These are phyloP conservation scores for Drosophila tristis DNA, from an alignment of 1,140 invertebrate genomes.

Conservation along the genomic window DNA sequence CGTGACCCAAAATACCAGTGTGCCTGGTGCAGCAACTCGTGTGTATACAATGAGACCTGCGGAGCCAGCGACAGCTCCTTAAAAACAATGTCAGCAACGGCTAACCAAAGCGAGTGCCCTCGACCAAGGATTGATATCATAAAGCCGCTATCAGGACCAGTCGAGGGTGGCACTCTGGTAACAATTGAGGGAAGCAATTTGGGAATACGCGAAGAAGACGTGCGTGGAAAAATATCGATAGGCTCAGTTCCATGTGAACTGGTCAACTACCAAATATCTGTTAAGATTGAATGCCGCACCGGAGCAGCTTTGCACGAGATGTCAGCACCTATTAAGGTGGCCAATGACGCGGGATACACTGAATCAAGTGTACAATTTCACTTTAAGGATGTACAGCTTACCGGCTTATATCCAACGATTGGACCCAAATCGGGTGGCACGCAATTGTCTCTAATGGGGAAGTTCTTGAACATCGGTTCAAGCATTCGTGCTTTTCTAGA, in stretches of 20 bases:
- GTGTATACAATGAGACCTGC: slow-evolving; percentile 94
- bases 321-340: slow-evolving; percentile 93
- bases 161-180: slow-evolving; percentile 97
- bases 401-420: slow-evolving; percentile 91
- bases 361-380: slow-evolving; percentile 95
- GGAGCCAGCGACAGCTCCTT: slow-evolving; percentile 1
- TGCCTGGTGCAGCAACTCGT: slow-evolving; percentile 95
- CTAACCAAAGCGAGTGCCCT: slow-evolving; percentile 92
- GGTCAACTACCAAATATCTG: slow-evolving; percentile 95
- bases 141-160: slow-evolving; percentile 95
- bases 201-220: slow-evolving; percentile 95
- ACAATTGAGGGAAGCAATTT: slow-evolving; percentile 98
- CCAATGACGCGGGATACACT: slow-evolving; percentile 94
- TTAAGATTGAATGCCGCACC: slow-evolving; percentile 94
- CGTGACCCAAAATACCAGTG: slow-evolving; percentile 94
- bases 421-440: slow-evolving; percentile 98
- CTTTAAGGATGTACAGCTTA: slow-evolving; percentile 94
- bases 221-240: slow-evolving; percentile 95
- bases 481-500: slow-evolving; percentile 94
- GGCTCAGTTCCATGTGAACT: slow-evolving; percentile 95
- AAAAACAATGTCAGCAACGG: background rate
- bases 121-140: slow-evolving; percentile 97
- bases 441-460: slow-evolving; percentile 94
- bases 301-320: slow-evolving; percentile 90
- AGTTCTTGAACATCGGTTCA: slow-evolving; percentile 97